Percentiles rank a stretch among this genome's conserved stretches.
Evolutionary conservation across 1,140 invertebrate genomes (phyloP).

Genomic region (Fopius arisanus): DNA sequence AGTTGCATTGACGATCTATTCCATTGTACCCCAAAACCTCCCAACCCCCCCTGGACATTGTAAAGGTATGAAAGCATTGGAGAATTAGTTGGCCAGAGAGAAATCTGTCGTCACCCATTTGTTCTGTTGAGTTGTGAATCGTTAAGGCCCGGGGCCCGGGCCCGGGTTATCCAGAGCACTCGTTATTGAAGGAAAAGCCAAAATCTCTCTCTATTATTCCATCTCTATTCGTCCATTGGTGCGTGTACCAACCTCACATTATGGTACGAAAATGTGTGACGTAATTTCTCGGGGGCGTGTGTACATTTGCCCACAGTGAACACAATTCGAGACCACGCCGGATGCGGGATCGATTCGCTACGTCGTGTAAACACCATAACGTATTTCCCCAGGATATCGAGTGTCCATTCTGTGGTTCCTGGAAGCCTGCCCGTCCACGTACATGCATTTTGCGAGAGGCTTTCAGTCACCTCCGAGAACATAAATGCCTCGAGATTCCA

Average conservation of each 20-base stretch:
- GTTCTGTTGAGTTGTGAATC: slow-evolving; percentile 34
- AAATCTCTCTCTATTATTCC: not conserved
- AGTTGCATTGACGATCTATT: not conserved
- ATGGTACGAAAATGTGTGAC: not conserved
- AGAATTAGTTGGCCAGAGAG: slow-evolving; percentile 40
- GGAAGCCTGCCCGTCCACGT: slow-evolving; percentile 26
- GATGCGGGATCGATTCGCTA: slow-evolving; percentile 32
- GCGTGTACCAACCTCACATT: not conserved
- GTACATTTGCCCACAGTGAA: not conserved
- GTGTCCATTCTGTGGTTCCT: slow-evolving; percentile 32
- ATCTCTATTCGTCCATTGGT: not conserved
- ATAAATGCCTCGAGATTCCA: not conserved
- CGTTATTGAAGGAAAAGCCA: not conserved
- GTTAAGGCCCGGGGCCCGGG: too few species aligned
- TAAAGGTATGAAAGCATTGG: slow-evolving; percentile 31
- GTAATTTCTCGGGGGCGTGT: not conserved
- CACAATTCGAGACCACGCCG: slow-evolving; percentile 31
- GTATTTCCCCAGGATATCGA: slow-evolving; percentile 32
- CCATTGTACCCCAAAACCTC: not conserved
- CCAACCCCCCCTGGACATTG: not conserved
- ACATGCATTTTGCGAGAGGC: slow-evolving; percentile 6
- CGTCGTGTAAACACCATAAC: slow-evolving; percentile 30
- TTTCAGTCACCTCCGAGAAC: not conserved
- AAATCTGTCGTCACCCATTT: slow-evolving; percentile 42
- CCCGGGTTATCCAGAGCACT: slow-evolving; percentile 29